Evolutionary conservation across 2,113 vertebrate species (phyloP).

Genomic region (Aegypius monachus): DNA sequence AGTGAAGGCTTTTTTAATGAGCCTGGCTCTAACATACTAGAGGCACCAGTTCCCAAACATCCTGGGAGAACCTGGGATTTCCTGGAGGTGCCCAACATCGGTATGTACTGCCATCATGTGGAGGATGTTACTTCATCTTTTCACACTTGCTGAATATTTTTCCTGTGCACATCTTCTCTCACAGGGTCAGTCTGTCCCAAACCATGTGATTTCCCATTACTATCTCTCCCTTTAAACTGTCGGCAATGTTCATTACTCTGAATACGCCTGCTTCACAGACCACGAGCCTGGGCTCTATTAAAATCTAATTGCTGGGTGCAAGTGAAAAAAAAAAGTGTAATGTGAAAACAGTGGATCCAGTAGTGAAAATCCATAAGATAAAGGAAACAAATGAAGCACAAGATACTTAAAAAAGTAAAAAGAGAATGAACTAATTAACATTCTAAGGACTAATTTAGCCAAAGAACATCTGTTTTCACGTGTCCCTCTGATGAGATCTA

Average conservation of each 20-base stretch:
- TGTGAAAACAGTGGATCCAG: background rate
- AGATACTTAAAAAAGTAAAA: background rate
- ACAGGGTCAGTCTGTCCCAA: background rate
- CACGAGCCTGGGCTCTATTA: background rate
- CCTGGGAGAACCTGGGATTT: background rate
- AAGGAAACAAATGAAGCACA: background rate
- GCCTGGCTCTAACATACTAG: background rate
- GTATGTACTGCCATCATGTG: background rate
- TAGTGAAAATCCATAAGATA: background rate
- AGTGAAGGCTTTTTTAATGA: background rate
- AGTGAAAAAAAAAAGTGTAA: background rate
- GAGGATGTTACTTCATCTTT: background rate
- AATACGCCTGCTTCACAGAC: background rate
- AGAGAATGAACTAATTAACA: background rate
- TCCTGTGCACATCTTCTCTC: background rate
- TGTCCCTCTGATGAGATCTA: background rate
- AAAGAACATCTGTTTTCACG: constrained; percentile 21
- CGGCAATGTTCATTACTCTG: background rate
- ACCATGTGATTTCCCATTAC: background rate
- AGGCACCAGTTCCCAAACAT: background rate
- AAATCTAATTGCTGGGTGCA: background rate
- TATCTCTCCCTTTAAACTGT: background rate
- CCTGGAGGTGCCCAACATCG: background rate
- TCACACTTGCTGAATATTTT: background rate
- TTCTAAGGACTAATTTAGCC: background rate